Base-by-base conservation (phyloP, 2,797 vertebrate species). In the Helarctos malayanus region DNA sequence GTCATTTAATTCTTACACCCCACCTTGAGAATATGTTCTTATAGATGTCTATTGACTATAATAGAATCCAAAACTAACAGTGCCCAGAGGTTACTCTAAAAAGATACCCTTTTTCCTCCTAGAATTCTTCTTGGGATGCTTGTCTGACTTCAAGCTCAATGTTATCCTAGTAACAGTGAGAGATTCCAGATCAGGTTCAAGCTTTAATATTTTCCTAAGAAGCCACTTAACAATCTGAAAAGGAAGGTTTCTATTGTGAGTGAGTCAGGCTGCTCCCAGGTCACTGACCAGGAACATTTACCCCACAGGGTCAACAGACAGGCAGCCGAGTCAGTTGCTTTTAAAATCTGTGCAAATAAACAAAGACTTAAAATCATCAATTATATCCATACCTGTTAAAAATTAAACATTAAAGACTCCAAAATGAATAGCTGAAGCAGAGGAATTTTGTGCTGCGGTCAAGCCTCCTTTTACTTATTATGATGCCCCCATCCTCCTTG, bases 351-450 rank as follows among this genome's bases (percentile, higher is more conserved):
- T 97, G 89, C 97, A 97, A 98, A 98, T 97, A 97, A 84, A 59
- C 88, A 94, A 96, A 95, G 96, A 81, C 78, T 97, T 95, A 89
- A 98, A 87, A 76, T 79, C 87, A 98, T 95, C 57, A 84, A 78
- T 95, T 96, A 94, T 88, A 86, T 89, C 16, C 27, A 56, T n/a
- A 75, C 57, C 57, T 86, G 98, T 98, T 99, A 99, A 98, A 98
- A 94, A 98, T 98, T 98, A 98, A 98, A 98, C 98, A 97, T 63
- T 65, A 95, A 97, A 96, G 88, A 92, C 92, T 95, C 32, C 56
- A 54, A 97, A 76, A 94, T 86, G 85, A 96, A 85, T 59, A 61
- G 41, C 1, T 52, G 63, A 88, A 52, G 86, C 61, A 91, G 95
- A 97, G 41, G 57, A 94, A 96, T 97, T 92, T 84, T 52, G 89